These are phyloP conservation scores for Limnodromus scolopaceus DNA, from an alignment of 2,797 vertebrate genomes.

Conservation along the genomic window DNA sequence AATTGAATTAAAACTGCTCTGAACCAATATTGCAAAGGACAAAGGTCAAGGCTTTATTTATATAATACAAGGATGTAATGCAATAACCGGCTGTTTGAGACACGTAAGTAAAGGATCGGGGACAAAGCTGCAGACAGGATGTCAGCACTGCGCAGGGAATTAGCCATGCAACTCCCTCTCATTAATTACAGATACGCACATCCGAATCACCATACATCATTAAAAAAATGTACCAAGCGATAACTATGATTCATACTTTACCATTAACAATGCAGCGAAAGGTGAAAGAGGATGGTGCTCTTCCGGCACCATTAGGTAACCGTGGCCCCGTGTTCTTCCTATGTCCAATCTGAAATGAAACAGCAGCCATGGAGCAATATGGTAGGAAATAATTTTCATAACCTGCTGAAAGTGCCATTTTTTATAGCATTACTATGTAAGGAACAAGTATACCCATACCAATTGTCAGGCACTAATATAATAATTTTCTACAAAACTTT, in stretches of 20 bases:
- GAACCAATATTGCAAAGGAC: conserved; percentile 15
- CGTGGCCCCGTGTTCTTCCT: not conserved
- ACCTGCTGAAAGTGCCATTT: not conserved
- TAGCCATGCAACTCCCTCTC: conserved; percentile 37
- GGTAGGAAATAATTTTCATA: not conserved
- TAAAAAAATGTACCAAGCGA: not conserved
- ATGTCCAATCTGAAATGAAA: not conserved
- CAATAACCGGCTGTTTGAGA: conserved; percentile 51
- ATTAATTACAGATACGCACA: conserved; percentile 17
- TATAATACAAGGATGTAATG: conserved; percentile 67
- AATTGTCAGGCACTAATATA: not conserved
- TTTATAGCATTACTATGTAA: not conserved
- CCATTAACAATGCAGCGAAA: not conserved
- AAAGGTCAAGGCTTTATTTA: conserved; percentile 58
- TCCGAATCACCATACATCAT: not conserved
- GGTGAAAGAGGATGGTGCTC: not conserved
- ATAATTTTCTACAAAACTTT: not conserved
- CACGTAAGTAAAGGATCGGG: conserved; percentile 27
- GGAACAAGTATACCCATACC: not conserved
- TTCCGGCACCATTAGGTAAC: not conserved
- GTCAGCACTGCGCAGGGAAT: conserved; percentile 47
- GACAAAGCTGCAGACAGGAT: conserved; percentile 65
- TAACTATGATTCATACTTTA: conserved; percentile 10
- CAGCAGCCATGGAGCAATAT: not conserved
- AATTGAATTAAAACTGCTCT: conserved; percentile 21